Percentiles rank a stretch among this genome's conserved stretches.
phyloP scores from a whole-genome alignment of 2,888 invertebrate species.

The Apodemia hepburni region DNA sequence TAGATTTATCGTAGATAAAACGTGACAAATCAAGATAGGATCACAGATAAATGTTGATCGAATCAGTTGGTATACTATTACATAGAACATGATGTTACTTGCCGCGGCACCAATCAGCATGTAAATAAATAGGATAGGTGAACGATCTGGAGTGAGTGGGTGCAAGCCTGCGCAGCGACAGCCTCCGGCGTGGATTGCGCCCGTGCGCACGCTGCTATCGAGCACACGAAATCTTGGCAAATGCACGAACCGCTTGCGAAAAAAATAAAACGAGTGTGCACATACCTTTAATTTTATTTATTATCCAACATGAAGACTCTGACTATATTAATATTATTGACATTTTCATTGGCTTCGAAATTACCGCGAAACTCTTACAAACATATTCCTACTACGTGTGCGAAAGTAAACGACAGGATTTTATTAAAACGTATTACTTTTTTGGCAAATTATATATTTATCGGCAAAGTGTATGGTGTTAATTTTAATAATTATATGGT shows the following conservation, averaged over 20 bases:
- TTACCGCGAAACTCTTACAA: slow-evolving; percentile 1
- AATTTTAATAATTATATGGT: slow-evolving; percentile 43
- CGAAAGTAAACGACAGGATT: slow-evolving; percentile 49
- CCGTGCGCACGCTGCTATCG: slow-evolving; percentile 63
- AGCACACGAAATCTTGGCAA: slow-evolving; percentile 20
- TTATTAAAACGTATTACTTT: slow-evolving; percentile 55
- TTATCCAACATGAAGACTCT: slow-evolving; percentile 43
- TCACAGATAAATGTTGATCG: slow-evolving; percentile 56
- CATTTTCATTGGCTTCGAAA: slow-evolving; percentile 35
- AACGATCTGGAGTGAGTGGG: slow-evolving; percentile 72
- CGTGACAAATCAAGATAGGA: slow-evolving; percentile 65
- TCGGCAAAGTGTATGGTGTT: slow-evolving; percentile 59
- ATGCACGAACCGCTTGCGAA: not conserved
- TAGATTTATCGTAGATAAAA: slow-evolving; percentile 19
- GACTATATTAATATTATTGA: slow-evolving; percentile 42
- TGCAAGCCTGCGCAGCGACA: slow-evolving; percentile 53
- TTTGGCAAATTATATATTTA: slow-evolving; percentile 62
- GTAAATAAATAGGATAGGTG: slow-evolving; percentile 75
- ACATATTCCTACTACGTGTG: slow-evolving; percentile 37
- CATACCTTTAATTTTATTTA: slow-evolving; percentile 15
- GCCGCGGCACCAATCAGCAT: slow-evolving; percentile 68
- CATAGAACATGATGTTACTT: slow-evolving; percentile 42
- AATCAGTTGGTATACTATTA: slow-evolving; percentile 54
- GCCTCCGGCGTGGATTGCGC: slow-evolving; percentile 62
- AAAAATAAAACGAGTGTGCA: slow-evolving; percentile 12